Conservation (phyloP, 1,140 invertebrate genomes). For the Ruditapes philippinarum region DNA sequence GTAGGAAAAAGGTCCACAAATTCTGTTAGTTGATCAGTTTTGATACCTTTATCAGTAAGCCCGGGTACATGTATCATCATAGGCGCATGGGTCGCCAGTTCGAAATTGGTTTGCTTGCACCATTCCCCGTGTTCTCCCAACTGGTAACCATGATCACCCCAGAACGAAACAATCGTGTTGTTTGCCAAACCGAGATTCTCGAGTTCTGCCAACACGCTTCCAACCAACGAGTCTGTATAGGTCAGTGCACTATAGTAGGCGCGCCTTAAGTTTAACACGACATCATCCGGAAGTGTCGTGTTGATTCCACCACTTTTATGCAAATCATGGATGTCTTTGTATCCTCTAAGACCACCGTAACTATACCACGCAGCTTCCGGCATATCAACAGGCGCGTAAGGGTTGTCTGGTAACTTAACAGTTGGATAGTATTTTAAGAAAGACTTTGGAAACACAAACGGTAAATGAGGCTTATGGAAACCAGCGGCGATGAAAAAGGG, state of each 20-base stretch:
- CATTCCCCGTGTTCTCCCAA: constrained; percentile 94
- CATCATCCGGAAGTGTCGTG: constrained; percentile 54
- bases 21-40: constrained; percentile 89
- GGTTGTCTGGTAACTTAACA: constrained; percentile 54
- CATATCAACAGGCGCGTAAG: constrained; percentile 57
- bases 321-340: constrained; percentile 46
- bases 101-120: constrained; percentile 95
- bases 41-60: constrained; percentile 25
- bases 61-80: constrained; percentile 57
- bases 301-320: constrained; percentile 18
- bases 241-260: constrained; percentile 92
- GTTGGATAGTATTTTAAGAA: constrained; percentile 62
- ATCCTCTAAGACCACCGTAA: constrained; percentile 37
- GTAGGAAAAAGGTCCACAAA: constrained; percentile 95
- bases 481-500: constrained; percentile 75
- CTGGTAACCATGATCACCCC: constrained; percentile 96
- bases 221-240: constrained; percentile 93
- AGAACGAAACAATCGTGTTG: constrained; percentile 92
- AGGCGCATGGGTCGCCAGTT: constrained; percentile 88
- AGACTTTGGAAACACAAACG: constrained; percentile 66
- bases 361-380: constrained; percentile 62
- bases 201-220: constrained; percentile 90
- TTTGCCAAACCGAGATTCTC: constrained; percentile 86
- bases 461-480: constrained; percentile 74
- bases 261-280: constrained; percentile 45